Conservation (phyloP, 2,113 vertebrate genomes). For the Protobothrops flavoviridis region DNA sequence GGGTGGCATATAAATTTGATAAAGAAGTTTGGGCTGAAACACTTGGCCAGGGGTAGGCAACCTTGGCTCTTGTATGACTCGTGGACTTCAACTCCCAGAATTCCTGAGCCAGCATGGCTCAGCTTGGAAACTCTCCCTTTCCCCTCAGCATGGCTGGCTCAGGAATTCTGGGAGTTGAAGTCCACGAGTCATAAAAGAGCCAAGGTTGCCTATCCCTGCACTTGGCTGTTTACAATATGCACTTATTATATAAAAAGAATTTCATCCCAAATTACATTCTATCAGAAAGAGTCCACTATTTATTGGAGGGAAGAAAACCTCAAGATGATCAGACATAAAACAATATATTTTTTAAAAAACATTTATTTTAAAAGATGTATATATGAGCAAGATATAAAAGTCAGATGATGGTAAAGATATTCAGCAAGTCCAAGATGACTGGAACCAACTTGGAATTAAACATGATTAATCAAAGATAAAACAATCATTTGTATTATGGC, state of each 20-base stretch:
- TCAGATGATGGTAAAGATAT: not conserved
- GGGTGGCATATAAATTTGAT: not conserved
- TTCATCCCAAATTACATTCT: not conserved
- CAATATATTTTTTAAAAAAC: not conserved
- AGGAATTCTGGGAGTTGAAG: too few species aligned
- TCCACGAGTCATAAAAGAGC: too few species aligned
- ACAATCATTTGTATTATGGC: not conserved
- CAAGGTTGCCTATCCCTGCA: not conserved
- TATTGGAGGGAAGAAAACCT: not conserved
- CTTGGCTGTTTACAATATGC: not conserved
- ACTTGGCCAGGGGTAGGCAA: not conserved
- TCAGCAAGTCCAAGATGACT: not conserved
- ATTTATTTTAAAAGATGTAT: not conserved
- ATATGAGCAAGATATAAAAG: not conserved
- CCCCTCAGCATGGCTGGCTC: too few species aligned
- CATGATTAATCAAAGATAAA: not conserved
- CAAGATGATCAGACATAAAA: not conserved
- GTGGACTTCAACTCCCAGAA: too few species aligned
- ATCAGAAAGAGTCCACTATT: not conserved
- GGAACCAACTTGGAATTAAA: not conserved
- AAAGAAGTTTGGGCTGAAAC: not conserved
- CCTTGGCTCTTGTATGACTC: too few species aligned
- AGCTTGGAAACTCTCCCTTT: too few species aligned
- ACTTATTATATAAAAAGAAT: not conserved
- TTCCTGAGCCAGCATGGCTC: too few species aligned